Conservation (phyloP, 1,140 invertebrate genomes). For the Calliphora vicina region DNA sequence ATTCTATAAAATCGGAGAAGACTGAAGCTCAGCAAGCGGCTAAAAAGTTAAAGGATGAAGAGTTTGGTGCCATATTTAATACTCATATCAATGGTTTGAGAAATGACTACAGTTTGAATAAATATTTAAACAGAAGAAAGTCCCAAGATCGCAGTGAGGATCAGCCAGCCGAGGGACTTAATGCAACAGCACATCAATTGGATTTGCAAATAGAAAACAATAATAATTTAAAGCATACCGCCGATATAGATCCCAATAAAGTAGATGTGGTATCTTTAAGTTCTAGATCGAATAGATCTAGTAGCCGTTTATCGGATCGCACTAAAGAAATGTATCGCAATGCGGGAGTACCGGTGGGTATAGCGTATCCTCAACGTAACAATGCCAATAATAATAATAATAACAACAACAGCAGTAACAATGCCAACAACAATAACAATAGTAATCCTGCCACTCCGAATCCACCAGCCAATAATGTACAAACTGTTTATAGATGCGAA, state of each 20-base stretch:
- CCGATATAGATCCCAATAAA: constrained; percentile 53
- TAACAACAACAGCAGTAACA: constrained; percentile 34
- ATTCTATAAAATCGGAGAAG: not conserved
- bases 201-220: constrained; percentile 44
- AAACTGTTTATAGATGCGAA: constrained; percentile 61
- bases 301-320: constrained; percentile 57
- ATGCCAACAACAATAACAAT: constrained; percentile 22
- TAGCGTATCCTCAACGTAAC: constrained; percentile 57
- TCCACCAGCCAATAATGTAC: constrained; percentile 44
- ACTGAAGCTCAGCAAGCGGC: not conserved
- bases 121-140: constrained; percentile 59
- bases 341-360: constrained; percentile 57
- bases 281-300: constrained; percentile 58
- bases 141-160: constrained; percentile 43
- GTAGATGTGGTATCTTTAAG: constrained; percentile 57
- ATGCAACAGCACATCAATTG: not conserved
- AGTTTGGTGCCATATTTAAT: constrained; percentile 53
- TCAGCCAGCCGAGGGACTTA: not conserved
- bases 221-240: constrained; percentile 36
- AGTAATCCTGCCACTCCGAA: constrained; percentile 8
- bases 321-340: constrained; percentile 61
- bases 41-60: constrained; percentile 38
- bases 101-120: constrained; percentile 58
- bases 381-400: constrained; percentile 37
- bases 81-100: constrained; percentile 57